Percentiles rank a stretch among this genome's conserved stretches.
Evolutionary conservation across 1,140 invertebrate species (phyloP).

Genomic region (Calephelis nemesis): DNA sequence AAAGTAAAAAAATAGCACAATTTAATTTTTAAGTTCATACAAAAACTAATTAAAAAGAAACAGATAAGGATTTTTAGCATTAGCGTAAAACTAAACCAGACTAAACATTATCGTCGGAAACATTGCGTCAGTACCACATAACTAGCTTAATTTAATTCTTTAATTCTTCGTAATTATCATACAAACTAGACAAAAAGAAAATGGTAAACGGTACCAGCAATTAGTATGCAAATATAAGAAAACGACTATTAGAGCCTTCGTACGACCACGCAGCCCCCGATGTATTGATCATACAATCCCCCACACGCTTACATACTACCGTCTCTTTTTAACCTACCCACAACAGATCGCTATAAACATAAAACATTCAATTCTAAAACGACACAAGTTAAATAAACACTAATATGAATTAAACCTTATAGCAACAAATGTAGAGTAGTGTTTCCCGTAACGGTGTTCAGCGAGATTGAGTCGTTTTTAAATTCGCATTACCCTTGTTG

Average conservation of each 20-base stretch:
- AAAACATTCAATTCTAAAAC: constrained; percentile 55
- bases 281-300: constrained; percentile 71
- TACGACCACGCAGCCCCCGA: constrained; percentile 50
- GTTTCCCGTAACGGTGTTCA: neutral
- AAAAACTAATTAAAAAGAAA: no score
- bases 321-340: constrained; percentile 75
- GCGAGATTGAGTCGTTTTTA: constrained; percentile 33
- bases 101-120: no score
- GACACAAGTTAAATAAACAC: constrained; percentile 26
- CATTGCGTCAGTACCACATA: no score
- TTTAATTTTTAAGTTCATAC: no score
- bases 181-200: constrained; percentile 66
- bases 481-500: constrained; percentile 47
- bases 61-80: no score
- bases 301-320: constrained; percentile 72
- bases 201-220: constrained; percentile 58
- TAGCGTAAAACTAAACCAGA: no score
- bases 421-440: neutral
- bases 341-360: constrained; percentile 76
- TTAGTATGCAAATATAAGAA: constrained; percentile 78
- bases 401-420: constrained; percentile 25
- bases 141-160: no score
- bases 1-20: no score
- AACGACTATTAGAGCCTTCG: constrained; percentile 70
- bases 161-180: constrained; percentile 24